Evolutionary conservation across 2,113 vertebrate species (phyloP).

Genomic region (Sylvilagus bachmani): DNA sequence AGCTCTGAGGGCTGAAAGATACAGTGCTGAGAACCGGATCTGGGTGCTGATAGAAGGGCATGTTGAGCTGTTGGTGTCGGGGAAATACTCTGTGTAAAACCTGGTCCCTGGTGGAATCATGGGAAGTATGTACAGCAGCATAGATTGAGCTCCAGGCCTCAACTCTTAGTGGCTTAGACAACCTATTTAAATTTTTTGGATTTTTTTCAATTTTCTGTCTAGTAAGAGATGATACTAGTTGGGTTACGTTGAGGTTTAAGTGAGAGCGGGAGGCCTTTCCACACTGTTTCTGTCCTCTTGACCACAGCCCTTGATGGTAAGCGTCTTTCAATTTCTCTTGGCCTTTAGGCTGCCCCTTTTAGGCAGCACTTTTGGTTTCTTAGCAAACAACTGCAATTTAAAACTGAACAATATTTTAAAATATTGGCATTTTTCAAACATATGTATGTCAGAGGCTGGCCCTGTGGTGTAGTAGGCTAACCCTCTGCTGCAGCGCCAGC

Average conservation of each 20-base stretch:
- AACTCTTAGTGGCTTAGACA: background rate
- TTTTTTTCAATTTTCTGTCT: background rate
- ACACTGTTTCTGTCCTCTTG: too few relatives aligned
- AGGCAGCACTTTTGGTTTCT: background rate
- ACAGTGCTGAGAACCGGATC: background rate
- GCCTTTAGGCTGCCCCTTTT: background rate
- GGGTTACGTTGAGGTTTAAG: background rate
- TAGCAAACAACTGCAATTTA: background rate
- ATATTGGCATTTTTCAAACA: background rate
- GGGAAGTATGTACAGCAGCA: background rate
- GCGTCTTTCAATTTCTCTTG: background rate
- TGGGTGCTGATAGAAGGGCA: background rate
- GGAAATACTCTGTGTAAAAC: background rate
- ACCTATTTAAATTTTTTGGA: background rate
- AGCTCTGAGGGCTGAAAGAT: background rate
- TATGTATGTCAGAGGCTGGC: background rate
- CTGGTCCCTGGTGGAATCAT: background rate
- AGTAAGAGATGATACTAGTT: background rate
- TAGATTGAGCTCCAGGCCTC: background rate
- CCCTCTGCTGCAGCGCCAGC: too few relatives aligned
- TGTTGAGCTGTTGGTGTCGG: background rate
- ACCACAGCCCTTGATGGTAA: rapidly evolving
- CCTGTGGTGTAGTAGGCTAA: too few relatives aligned
- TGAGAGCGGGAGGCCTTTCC: background rate
- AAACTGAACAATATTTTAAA: conserved; percentile 29